Base-by-base conservation (phyloP, 2,113 vertebrate species). In the Phalacrocorax brasilianus region DNA sequence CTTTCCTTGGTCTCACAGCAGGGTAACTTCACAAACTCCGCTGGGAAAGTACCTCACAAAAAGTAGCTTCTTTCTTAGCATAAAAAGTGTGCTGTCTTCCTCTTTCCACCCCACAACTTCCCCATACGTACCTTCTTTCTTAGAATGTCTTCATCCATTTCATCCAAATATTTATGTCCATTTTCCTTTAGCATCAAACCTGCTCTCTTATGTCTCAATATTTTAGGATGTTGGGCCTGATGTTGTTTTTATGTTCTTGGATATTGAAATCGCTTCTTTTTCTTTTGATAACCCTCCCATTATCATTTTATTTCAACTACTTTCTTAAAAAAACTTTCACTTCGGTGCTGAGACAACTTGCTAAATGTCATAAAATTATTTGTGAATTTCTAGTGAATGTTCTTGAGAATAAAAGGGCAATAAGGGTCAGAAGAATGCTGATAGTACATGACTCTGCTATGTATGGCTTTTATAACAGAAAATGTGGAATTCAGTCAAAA, bases 311-410 rank as follows among this genome's bases (percentile, higher is more conserved):
- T 55, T 91, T 71, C 65, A 81, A 22, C 58, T 49, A 4, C 13
- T 81, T 13, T 73, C 38, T 45, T 33, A 47, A 59, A 62, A 93
- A 93, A 33, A 10, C 17, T 22, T 93, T 24, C 17, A 21, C 47
- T 92, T 85, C 17, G 30, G 52, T 83, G 72, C 92, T 63, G 77
- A 93, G 74, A 82, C 70, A 61, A 81, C 58, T 96, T 88, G 24
- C 58, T 90, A 94, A 96, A 96, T 97, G 85, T 94, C 96, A 94
- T 76, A 68, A 94, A 96, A 85, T 95, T 95, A 95, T 95, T 92
- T 94, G 91, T 70, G 88, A 95, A 58, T 94, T 95, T 95, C 63
- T 61, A 56, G 72, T 72, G 89, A 97, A 82, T 88, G 65, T 95
- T 92, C 40, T 74, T 49, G 62, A 74, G 88, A 75, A 89, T 72